These are phyloP conservation scores for Philypnodon macrostomus DNA, from an alignment of 2,797 vertebrate genomes.

Conservation along the genomic window DNA sequence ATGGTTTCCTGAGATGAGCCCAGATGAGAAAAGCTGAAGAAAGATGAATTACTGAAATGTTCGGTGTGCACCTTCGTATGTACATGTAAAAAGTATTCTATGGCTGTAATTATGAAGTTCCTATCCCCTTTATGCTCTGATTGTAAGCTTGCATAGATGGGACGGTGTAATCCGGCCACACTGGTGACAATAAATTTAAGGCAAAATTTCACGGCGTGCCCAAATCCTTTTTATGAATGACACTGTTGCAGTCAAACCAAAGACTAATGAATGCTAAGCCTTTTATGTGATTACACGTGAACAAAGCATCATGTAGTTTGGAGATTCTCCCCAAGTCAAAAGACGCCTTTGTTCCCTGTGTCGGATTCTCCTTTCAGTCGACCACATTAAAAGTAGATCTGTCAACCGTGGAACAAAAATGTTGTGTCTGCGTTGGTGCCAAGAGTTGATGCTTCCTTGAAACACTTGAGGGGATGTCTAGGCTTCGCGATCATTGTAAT, in stretches of 20 bases:
- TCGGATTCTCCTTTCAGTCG: conserved; percentile 40
- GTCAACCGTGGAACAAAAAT: conserved; percentile 47
- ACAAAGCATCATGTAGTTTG: conserved; percentile 53
- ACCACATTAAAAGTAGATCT: conserved; percentile 65
- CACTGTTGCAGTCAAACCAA: conserved; percentile 40
- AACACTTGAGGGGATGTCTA: conserved; percentile 40
- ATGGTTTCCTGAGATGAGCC: too few relatives aligned
- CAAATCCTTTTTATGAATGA: conserved; percentile 48
- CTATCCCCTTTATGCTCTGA: conserved; percentile 34
- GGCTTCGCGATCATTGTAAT: conserved; percentile 51
- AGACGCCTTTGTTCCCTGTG: conserved; percentile 47
- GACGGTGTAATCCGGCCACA: conserved; percentile 56
- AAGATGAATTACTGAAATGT: too few relatives aligned
- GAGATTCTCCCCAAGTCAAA: conserved; percentile 47
- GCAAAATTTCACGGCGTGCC: conserved; percentile 63
- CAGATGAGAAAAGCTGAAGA: too few relatives aligned
- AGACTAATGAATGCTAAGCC: conserved; percentile 54
- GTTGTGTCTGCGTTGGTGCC: conserved; percentile 51
- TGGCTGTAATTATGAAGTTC: conserved; percentile 14
- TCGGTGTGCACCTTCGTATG: too few relatives aligned
- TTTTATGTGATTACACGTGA: conserved; percentile 51
- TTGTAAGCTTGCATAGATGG: conserved; percentile 52
- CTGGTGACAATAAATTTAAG: conserved; percentile 43
- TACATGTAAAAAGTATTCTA: not conserved
- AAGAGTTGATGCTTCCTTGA: conserved; percentile 49